These are phyloP conservation scores for Dipodomys ordii DNA, from an alignment of 2,113 vertebrate genomes.

Conservation along the genomic window DNA sequence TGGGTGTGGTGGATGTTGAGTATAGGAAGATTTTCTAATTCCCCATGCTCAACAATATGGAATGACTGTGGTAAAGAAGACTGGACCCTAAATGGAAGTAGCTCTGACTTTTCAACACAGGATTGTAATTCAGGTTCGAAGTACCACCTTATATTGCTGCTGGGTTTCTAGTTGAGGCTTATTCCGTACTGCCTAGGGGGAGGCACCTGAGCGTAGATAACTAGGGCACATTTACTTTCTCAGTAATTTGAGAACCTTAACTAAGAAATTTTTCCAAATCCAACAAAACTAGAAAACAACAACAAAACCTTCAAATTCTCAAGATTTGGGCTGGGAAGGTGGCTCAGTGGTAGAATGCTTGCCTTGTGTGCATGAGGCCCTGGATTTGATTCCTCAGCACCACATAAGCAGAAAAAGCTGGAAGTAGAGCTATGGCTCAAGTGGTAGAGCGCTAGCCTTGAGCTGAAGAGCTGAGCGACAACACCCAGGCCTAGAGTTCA, in stretches of 20 bases:
- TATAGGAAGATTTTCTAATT: not conserved
- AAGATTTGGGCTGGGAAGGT: too few species aligned
- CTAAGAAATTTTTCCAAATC: constrained; percentile 24
- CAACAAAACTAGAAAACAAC: not conserved
- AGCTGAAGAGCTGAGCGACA: too few species aligned
- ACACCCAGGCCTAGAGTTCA: too few species aligned
- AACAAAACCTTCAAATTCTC: not conserved
- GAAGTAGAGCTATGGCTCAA: too few species aligned
- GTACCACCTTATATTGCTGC: not conserved
- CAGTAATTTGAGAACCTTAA: not conserved
- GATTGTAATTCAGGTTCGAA: constrained; percentile 51
- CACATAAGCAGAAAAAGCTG: too few species aligned
- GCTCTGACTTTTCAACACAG: constrained; percentile 60
- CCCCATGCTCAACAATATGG: not conserved
- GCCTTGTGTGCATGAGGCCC: too few species aligned
- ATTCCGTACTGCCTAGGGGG: not conserved
- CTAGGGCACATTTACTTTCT: constrained; percentile 8
- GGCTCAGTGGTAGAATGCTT: too few species aligned
- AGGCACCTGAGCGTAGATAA: not conserved
- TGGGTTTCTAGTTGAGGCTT: not conserved
- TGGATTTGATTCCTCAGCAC: too few species aligned
- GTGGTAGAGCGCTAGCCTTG: too few species aligned
- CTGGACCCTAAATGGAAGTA: constrained; percentile 26
- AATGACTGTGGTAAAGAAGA: constrained; percentile 41
- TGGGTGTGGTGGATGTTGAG: not conserved